Percentiles rank a stretch among this genome's conserved stretches.
These are phyloP conservation scores for Drosophila lacertosa DNA, from an alignment of 1,140 invertebrate species.

Conservation along the genomic window DNA sequence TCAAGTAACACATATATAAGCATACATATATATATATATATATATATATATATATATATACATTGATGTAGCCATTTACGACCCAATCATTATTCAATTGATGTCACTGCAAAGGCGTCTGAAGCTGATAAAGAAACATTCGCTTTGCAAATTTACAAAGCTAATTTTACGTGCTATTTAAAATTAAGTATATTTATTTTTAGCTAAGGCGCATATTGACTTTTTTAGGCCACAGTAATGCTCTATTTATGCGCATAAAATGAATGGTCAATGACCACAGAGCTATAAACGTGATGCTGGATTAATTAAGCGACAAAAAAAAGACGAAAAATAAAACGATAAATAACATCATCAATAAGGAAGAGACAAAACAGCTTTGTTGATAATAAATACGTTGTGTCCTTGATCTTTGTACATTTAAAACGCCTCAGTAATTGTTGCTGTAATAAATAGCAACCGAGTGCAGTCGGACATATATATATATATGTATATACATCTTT, in stretches of 20 bases:
- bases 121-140: constrained; percentile 11
- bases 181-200: constrained; percentile 26
- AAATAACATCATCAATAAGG: neutral
- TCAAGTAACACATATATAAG: neutral
- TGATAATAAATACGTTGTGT: constrained; percentile 25
- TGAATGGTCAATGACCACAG: neutral
- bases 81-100: constrained; percentile 22
- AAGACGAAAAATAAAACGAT: neutral
- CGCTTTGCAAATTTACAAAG: constrained; percentile 1
- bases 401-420: constrained; percentile 40
- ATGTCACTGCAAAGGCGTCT: constrained; percentile 13
- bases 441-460: constrained; percentile 32
- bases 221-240: constrained; percentile 3
- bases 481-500: constrained; percentile 10
- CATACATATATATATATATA: neutral
- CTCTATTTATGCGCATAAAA: neutral
- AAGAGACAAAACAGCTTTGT: constrained; percentile 11
- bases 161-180: constrained; percentile 15
- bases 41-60: constrained; percentile 4
- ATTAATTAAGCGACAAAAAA: constrained; percentile 16
- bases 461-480: constrained; percentile 16
- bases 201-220: constrained; percentile 10
- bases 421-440: constrained; percentile 25
- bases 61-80: constrained; percentile 33
- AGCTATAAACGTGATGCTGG: neutral